These are phyloP conservation scores for Drosophila buzzatii DNA, from an alignment of 2,888 invertebrate species.

Conservation along the genomic window DNA sequence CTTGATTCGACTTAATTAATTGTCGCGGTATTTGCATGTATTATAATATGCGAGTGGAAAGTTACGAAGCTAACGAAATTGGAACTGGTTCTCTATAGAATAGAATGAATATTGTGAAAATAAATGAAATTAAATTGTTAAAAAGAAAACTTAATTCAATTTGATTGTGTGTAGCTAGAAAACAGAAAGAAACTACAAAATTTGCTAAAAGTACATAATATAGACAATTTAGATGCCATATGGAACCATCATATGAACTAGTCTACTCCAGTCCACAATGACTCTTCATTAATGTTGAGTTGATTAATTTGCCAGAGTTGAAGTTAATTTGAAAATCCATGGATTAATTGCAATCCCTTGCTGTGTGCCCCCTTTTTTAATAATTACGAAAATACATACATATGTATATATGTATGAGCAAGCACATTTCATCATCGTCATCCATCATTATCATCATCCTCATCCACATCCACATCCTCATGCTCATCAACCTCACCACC, in stretches of 20 bases:
- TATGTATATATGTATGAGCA: constrained; percentile 9
- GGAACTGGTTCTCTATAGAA: constrained; percentile 3
- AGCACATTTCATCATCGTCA: constrained; percentile 26
- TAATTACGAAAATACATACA: not conserved
- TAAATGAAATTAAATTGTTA: not conserved
- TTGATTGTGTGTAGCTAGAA: not conserved
- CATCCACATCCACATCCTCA: not conserved
- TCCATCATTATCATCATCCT: constrained; percentile 17
- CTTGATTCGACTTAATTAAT: constrained; percentile 43
- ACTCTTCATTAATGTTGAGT: not conserved
- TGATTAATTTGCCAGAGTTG: constrained; percentile 1
- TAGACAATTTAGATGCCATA: not conserved
- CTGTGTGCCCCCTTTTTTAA: constrained; percentile 2
- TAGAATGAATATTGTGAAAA: not conserved
- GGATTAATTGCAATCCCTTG: constrained; percentile 23
- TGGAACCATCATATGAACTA: not conserved
- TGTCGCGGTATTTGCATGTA: constrained; percentile 25
- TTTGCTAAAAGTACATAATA: not conserved
- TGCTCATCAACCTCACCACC: not conserved
- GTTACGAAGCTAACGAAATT: constrained; percentile 9
- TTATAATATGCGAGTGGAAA: constrained; percentile 18
- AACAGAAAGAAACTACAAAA: not conserved
- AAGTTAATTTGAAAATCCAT: constrained; percentile 17
- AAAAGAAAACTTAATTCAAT: not conserved
- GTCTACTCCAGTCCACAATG: too few relatives aligned